Base-by-base conservation (phyloP, 1,140 invertebrate species). In the Stegodyphus mimosarum region DNA sequence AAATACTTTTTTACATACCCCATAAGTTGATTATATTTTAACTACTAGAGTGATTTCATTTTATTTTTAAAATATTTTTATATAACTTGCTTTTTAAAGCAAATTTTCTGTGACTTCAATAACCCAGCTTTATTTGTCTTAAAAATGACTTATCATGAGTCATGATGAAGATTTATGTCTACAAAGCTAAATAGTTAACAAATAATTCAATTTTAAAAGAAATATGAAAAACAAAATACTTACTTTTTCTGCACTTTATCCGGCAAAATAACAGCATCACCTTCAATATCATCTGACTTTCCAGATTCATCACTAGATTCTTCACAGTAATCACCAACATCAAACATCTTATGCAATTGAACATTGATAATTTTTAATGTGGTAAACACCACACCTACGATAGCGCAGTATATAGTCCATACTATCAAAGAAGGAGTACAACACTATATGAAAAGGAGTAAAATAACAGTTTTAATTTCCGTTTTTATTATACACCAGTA, bases 321-420 rank as follows among this genome's bases (percentile, higher is more conserved):
- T 84, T 94, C 93, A 87, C 97, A 94, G 88, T 95, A 95, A 90
- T 98, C 96, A 15, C 94, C 95, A 13, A 96, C 98, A 91, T 99
- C 98, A 92, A 99, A 99, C 91, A 99, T 95, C 88, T 95, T 94
- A 91, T 99, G 98, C 60, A 99, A 92, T 63, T 94, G 94, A 91
- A 95, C 94, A 92, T 99, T 99, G 83, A 96, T 91, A 71, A 96
- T 90, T 92, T 99, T 99, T 72, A 99, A 93, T 60, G 93, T 90
- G 17, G 94, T 92, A 90, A 99, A 97, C 48, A 97, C 91, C 75
- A 95, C 88, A 49, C 94, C 94, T 73, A 99, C 94, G 15, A 95
- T 92, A 64, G 92, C 92, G 90, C 95, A 95, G 92, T 99, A 99
- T 48, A 95, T 92, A 72, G 94, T 92, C 97, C 97, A 99, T 88